Evolutionary conservation across 2,113 vertebrate species (phyloP), one percentile per base, ranked within the genome.

Genomic region (Dunckerocampus dactyliophorus): DNA sequence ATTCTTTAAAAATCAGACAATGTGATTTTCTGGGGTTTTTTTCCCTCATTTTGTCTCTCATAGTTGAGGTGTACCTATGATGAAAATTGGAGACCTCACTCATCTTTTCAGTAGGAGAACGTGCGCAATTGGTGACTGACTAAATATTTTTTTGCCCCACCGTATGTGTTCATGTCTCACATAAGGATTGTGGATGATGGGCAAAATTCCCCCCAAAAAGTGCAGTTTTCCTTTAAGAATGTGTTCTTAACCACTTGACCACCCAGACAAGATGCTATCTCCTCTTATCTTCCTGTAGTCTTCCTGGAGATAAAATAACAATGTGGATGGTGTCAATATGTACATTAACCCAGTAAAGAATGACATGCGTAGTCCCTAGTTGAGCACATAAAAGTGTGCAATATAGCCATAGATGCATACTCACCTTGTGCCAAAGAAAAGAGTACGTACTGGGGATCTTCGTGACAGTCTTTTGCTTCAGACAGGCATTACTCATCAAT

Each of bases 401-500:
- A 60, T 59, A 10, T 20, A 17, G 20, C 4, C 15, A 15, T 24
- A 47, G 7, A 63, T 16, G 3, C 31, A 65, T 5, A 39, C 16
- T 7, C 8, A 46, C 7, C 42, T 11, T 11, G 22, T 61, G 15
- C 48, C 8, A n/a, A 8, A 59, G 34, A 57, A 21, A 53, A 60
- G n/a, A 5, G 19, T 24, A 50, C 21, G 17, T 22, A 50, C 20
- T 20, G 22, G 65, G 17, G 34, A 6, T 46, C 66, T 65, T 24
- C 43, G 31, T 17, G 22, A 16, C n/a, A 49, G 50, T 54, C 10
- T 54, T 34, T 55, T 49, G n/a, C 47, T 42, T 71, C 39, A 55
- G 28, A 16, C 39, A 55, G 22, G 55, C 48, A 42, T 77, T 65
- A 77, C 59, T 72, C 73, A 69, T 20, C 57, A 49, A 16, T 77